Base-by-base conservation (phyloP, 2,113 vertebrate genomes). In the Tragelaphus buxtoni region DNA sequence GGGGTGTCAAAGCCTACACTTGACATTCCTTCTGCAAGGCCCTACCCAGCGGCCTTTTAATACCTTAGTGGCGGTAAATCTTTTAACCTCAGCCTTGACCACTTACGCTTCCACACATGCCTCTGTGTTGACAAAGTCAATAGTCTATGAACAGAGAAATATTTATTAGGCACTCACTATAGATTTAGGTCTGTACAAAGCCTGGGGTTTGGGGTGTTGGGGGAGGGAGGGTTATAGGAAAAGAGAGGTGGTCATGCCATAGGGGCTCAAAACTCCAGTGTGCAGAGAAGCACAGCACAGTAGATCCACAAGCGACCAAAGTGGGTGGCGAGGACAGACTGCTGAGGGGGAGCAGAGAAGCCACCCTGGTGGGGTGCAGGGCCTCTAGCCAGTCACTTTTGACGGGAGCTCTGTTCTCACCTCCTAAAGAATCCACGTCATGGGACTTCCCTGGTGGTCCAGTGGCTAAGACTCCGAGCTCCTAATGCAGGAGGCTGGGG, bases 1-100 rank as follows among this genome's bases (percentile, higher is more conserved):
- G 53, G 39, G 60, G 65, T 95, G 82, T 93, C 82, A 91, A 96
- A 97, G n/a, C 53, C 56, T 49, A 60, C 86, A 49, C 79, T 91
- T 95, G 86, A 69, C 91, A 63, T 94, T 96, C 61, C 53, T 94
- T 88, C 79, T 35, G 3, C 30, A 39, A 91, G 74, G 88, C 88
- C 61, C 72, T 77, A 77, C 18, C 88, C n/a, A 47, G 60, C 2
- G n/a, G 53, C 32, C 17, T 92, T 63, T 83, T 90, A 87, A 91
- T 60, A 55, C 10, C n/a, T 91, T 45, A 79, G 51, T 35, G 51
- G 32, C 51, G 17, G 18, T 89, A 82, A 85, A 84, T 42, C 49
- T 96, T 69, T 95, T 76, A 17, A 85, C 56, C 69, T 72, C 42
- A 63, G 24, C 32, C 16, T 61, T 90, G 83, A 77, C 58, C 32